These are phyloP conservation scores for Scolopax bukidnonensis DNA, from an alignment of 2,797 vertebrate genomes.

Conservation along the genomic window DNA sequence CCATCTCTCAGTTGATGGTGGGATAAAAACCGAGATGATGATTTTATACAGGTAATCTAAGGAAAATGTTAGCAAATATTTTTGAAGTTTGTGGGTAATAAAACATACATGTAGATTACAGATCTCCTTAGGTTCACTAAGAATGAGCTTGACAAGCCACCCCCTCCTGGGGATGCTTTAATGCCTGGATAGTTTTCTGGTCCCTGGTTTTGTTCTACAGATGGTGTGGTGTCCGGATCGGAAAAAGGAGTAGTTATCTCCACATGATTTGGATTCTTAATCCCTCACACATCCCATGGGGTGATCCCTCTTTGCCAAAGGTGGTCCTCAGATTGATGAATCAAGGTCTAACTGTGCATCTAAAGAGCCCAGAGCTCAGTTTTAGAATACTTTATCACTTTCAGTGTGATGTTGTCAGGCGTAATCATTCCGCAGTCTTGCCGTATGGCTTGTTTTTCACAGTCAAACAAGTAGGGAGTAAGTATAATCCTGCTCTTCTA, in stretches of 20 bases:
- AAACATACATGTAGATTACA: not conserved
- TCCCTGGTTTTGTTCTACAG: not conserved
- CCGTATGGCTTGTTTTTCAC: not conserved
- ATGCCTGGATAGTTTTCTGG: not conserved
- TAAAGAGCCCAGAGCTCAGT: not conserved
- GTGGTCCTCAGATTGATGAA: not conserved
- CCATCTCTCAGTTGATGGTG: not conserved
- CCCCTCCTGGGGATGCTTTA: not conserved
- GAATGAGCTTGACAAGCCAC: not conserved
- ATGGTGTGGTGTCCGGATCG: rapidly evolving
- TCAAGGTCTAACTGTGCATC: not conserved
- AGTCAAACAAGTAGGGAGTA: not conserved
- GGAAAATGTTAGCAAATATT: not conserved
- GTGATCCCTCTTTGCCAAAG: not conserved
- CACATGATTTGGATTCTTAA: not conserved
- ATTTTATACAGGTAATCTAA: not conserved
- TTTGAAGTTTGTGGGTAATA: not conserved
- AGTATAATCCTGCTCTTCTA: not conserved
- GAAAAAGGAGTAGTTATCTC: not conserved
- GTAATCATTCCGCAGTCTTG: not conserved
- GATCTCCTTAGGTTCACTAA: not conserved
- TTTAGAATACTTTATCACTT: not conserved
- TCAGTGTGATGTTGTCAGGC: not conserved
- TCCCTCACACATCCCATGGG: not conserved
- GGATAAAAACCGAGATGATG: not conserved